A percentile compares a stretch with the other conserved stretches of the same genome.
Conservation (phyloP, 2,797 vertebrate genomes). For the Otolemur crassicaudatus region DNA sequence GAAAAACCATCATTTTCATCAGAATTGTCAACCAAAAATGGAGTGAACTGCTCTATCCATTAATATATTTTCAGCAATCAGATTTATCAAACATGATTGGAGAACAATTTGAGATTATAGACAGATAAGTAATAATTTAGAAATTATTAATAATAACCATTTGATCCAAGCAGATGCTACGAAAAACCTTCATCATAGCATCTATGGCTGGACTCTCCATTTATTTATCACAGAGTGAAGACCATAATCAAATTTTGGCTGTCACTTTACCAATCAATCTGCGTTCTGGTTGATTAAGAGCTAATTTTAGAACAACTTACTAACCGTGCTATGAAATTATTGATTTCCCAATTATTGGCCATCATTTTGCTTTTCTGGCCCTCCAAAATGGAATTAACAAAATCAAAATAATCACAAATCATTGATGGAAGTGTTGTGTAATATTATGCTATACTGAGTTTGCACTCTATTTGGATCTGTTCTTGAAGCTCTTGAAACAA, state of each 20-base stretch:
- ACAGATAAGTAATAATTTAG: slow-evolving; percentile 25
- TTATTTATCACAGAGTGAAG: background rate
- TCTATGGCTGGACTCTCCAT: background rate
- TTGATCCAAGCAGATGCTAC: background rate
- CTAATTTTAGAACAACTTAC: slow-evolving; percentile 29
- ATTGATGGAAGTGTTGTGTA: background rate
- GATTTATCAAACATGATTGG: background rate
- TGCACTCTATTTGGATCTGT: background rate
- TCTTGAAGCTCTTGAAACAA: background rate
- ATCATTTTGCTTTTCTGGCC: background rate
- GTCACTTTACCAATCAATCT: background rate
- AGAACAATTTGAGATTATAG: background rate
- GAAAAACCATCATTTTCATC: background rate
- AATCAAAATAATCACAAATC: slow-evolving; percentile 49
- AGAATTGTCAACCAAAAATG: background rate
- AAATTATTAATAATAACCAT: background rate
- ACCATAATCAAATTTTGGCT: slow-evolving; percentile 30
- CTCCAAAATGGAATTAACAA: background rate
- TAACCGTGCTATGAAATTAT: background rate
- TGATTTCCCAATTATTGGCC: background rate
- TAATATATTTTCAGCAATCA: background rate
- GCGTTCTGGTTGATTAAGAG: background rate
- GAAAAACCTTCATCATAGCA: background rate
- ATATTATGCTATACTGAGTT: background rate
- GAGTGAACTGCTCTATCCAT: background rate